Conservation (phyloP, 2,113 vertebrate genomes). For the Anser cygnoides region DNA sequence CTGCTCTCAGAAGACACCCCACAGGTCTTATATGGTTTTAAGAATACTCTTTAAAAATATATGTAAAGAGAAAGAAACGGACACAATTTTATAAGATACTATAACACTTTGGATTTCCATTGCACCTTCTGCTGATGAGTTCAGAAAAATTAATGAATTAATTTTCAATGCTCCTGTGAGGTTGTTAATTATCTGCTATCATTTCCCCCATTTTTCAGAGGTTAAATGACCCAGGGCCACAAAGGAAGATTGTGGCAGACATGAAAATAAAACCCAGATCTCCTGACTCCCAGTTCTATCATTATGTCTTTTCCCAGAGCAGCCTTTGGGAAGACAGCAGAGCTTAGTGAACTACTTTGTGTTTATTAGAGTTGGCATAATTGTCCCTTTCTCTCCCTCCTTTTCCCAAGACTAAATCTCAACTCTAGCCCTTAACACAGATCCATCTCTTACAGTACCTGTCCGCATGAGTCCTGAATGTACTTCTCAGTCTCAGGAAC, state of each 20-base stretch:
- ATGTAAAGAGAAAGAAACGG: neutral
- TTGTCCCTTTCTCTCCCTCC: slow-evolving; percentile 46
- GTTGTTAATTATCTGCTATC: slow-evolving; percentile 73
- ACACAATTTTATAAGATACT: neutral
- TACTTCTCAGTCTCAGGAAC: neutral
- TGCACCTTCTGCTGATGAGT: slow-evolving; percentile 69
- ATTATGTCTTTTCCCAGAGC: slow-evolving; percentile 70
- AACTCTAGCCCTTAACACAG: neutral
- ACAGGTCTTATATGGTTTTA: neutral
- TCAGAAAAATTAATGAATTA: slow-evolving; percentile 74
- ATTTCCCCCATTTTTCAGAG: slow-evolving; percentile 72
- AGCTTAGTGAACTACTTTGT: slow-evolving; percentile 68
- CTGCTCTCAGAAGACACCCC: neutral
- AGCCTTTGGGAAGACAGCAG: slow-evolving; percentile 65
- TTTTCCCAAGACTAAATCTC: slow-evolving; percentile 49
- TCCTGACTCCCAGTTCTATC: slow-evolving; percentile 73
- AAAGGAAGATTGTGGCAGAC: slow-evolving; percentile 72
- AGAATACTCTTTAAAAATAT: neutral
- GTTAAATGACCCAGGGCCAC: slow-evolving; percentile 73
- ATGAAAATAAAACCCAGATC: slow-evolving; percentile 72
- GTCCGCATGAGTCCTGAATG: neutral
- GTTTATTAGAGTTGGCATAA: slow-evolving; percentile 63
- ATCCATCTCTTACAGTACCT: neutral
- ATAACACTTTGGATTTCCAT: slow-evolving; percentile 52
- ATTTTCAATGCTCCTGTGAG: slow-evolving; percentile 71